These are phyloP conservation scores for Zenarchopterus dispar DNA, from an alignment of 2,797 vertebrate species.

Conservation along the genomic window DNA sequence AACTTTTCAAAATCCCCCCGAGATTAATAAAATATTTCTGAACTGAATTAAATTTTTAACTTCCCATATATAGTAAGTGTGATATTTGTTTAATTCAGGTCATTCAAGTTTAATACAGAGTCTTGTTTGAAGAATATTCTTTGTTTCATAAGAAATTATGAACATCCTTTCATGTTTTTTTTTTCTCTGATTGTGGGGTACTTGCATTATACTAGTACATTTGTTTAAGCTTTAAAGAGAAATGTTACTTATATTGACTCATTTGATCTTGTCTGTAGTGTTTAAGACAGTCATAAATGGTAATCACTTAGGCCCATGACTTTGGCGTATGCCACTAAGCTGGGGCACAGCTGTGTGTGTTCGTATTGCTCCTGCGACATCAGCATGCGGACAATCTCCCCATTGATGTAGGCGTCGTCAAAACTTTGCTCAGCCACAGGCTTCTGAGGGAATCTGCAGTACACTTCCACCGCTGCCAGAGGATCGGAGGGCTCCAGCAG, in stretches of 20 bases:
- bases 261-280: background rate
- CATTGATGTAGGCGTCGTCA: constrained; percentile 79
- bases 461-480: constrained; percentile 73
- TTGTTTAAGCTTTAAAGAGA: too few species aligned
- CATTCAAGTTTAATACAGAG: too few species aligned
- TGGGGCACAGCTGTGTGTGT: constrained; percentile 68
- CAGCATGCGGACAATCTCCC: constrained; percentile 76
- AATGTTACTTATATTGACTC: background rate
- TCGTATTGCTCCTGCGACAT: constrained; percentile 75
- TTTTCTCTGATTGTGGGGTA: too few species aligned
- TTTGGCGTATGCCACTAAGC: constrained; percentile 73
- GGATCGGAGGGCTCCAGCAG: constrained; percentile 73
- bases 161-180: too few species aligned
- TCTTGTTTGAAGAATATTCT: too few species aligned
- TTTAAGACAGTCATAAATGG: constrained; percentile 6
- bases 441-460: constrained; percentile 76
- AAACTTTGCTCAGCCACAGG: constrained; percentile 69
- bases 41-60: too few species aligned
- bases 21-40: too few species aligned
- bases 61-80: too few species aligned
- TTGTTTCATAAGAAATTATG: too few species aligned
- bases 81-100: too few species aligned
- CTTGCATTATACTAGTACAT: too few species aligned
- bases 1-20: too few species aligned
- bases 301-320: constrained; percentile 78